These are phyloP conservation scores for Enteromius anoplus DNA, from an alignment of 2,797 vertebrate species.

Conservation along the genomic window DNA sequence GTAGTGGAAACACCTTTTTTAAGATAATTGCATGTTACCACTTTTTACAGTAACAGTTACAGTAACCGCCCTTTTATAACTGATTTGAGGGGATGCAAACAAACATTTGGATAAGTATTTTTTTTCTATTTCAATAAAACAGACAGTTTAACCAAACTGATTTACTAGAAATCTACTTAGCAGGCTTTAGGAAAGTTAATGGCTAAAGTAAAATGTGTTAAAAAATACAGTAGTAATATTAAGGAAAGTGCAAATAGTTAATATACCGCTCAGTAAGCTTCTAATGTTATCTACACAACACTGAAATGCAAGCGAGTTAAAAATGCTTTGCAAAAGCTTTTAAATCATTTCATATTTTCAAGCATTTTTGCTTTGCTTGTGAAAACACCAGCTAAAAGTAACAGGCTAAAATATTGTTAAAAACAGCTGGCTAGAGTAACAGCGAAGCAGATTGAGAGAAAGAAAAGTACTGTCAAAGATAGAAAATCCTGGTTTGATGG, in stretches of 20 bases:
- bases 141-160: not conserved
- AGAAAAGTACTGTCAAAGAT: conserved; percentile 21
- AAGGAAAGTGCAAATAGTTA: conserved; percentile 46
- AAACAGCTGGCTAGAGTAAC: not conserved
- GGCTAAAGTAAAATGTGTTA: not conserved
- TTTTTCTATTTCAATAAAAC: not conserved
- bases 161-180: not conserved
- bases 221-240: conserved; percentile 39
- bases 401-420: not conserved
- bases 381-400: conserved; percentile 16
- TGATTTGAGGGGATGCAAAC: not conserved
- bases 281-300: conserved; percentile 26
- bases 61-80: too few species aligned
- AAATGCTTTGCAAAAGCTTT: not conserved
- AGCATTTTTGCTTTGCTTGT: not conserved
- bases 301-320: conserved; percentile 21
- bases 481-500: conserved; percentile 35
- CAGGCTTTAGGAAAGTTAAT: not conserved
- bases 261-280: conserved; percentile 46
- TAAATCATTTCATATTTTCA: not conserved
- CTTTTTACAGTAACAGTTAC: not conserved
- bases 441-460: not conserved
- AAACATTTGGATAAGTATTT: not conserved
- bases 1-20: not conserved
- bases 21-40: not conserved